These are phyloP conservation scores for Cichladusa arquata DNA, from an alignment of 2,113 vertebrate species.

Conservation along the genomic window DNA sequence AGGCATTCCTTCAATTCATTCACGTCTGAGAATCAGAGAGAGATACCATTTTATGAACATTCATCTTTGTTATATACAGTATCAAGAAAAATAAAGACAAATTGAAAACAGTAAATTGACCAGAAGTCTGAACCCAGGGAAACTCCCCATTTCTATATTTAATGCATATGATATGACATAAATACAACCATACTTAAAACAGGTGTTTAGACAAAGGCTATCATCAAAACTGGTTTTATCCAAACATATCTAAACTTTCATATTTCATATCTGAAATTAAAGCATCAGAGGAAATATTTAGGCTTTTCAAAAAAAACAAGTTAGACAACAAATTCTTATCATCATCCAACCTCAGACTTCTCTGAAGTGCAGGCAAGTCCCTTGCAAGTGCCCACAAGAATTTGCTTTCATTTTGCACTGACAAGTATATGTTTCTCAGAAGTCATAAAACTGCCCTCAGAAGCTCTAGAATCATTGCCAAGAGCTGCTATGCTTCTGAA, in stretches of 20 bases:
- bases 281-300: background rate
- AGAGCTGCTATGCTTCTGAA: background rate
- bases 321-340: background rate
- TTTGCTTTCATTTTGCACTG: background rate
- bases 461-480: background rate
- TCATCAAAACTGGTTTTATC: background rate
- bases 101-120: background rate
- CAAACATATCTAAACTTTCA: background rate
- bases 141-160: background rate
- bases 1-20: constrained; percentile 92
- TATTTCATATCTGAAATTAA: background rate
- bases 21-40: constrained; percentile 75
- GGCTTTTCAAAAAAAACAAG: background rate
- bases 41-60: background rate
- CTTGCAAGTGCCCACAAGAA: background rate
- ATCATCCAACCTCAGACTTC: background rate
- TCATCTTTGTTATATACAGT: background rate
- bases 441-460: background rate
- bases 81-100: background rate
- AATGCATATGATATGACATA: background rate
- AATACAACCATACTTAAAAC: background rate
- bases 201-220: background rate
- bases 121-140: background rate
- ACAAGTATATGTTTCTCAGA: background rate
- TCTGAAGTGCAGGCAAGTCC: background rate